These are phyloP conservation scores for Plecotus auritus DNA, from an alignment of 2,113 vertebrate species.

Conservation along the genomic window DNA sequence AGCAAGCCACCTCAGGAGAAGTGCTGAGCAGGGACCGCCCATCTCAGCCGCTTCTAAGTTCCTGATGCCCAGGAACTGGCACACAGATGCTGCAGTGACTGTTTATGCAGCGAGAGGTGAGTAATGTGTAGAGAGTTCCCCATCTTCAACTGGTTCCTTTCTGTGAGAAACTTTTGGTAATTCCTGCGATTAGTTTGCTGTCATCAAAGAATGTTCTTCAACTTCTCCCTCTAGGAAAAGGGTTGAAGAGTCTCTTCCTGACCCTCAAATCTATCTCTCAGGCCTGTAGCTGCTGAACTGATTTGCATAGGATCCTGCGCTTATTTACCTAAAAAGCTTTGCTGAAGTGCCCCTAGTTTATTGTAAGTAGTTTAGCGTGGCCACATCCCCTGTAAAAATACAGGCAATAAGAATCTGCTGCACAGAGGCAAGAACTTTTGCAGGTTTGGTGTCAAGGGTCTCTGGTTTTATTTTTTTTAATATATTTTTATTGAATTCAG, in stretches of 20 bases:
- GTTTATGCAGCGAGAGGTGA: neutral
- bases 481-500: neutral
- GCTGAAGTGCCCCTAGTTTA: neutral
- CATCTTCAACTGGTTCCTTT: neutral
- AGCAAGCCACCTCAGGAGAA: neutral
- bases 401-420: neutral
- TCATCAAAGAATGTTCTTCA: neutral
- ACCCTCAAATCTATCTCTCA: neutral
- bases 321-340: neutral
- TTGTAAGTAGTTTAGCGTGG: conserved; percentile 6
- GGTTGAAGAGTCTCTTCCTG: neutral
- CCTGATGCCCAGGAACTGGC: neutral
- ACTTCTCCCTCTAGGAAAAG: neutral
- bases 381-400: neutral
- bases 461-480: neutral
- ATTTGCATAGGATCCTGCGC: neutral
- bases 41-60: neutral
- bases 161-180: neutral
- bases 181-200: neutral
- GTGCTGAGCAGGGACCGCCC: neutral
- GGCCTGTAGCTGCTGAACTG: neutral
- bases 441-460: neutral
- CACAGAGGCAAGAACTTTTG: neutral
- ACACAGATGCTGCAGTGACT: neutral
- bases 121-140: neutral